These are phyloP conservation scores for Centropristis striata DNA, from an alignment of 2,113 vertebrate species.

Conservation along the genomic window DNA sequence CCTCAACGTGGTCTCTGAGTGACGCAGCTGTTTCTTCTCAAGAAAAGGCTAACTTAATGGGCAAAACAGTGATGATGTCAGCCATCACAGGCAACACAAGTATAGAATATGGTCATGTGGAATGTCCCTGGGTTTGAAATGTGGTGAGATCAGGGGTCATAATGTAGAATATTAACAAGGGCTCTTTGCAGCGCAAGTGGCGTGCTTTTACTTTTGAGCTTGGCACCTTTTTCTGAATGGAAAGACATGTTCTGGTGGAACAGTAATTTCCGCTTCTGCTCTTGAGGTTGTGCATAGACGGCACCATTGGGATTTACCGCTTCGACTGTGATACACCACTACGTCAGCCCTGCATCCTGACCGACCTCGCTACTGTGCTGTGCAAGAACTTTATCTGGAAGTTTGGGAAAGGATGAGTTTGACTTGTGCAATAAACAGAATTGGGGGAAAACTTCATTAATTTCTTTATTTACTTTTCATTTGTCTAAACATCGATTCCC, in stretches of 20 bases:
- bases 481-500: neutral
- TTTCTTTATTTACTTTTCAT: neutral
- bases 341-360: constrained; percentile 16
- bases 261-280: constrained; percentile 42
- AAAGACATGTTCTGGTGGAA: constrained; percentile 33
- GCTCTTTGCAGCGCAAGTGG: constrained; percentile 8
- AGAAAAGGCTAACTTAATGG: constrained; percentile 36
- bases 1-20: constrained; percentile 46
- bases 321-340: constrained; percentile 4
- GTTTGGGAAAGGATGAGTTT: neutral
- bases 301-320: constrained; percentile 32
- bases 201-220: constrained; percentile 21
- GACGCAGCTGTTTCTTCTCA: constrained; percentile 72
- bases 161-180: constrained; percentile 8
- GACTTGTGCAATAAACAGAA: neutral
- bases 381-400: constrained; percentile 12
- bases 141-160: constrained; percentile 35
- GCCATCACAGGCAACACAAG: neutral
- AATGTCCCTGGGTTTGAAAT: constrained; percentile 35
- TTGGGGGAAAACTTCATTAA: neutral
- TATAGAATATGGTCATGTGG: neutral
- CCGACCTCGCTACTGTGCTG: constrained; percentile 19
- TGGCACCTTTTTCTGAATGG: constrained; percentile 10
- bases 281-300: constrained; percentile 30
- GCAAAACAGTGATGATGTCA: constrained; percentile 66